Evolutionary conservation across 1,140 invertebrate species (phyloP).

Genomic region (Anoplophora glabripennis): DNA sequence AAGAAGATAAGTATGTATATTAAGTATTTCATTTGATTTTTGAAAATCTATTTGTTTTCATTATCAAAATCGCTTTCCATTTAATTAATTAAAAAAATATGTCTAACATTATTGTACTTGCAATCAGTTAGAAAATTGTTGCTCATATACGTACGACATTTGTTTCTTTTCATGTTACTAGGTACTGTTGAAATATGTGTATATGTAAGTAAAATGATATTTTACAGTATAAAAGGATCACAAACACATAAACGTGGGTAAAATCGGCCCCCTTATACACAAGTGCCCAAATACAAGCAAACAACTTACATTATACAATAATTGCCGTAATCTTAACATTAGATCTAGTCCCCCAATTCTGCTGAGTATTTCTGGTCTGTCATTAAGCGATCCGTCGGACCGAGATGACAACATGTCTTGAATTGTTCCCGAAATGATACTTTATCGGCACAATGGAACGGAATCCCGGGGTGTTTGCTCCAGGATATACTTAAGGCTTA

Average conservation of each 20-base stretch:
- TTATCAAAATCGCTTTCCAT: no score
- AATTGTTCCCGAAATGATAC: constrained; percentile 21
- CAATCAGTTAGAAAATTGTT: no score
- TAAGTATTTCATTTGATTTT: no score
- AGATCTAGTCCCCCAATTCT: constrained; percentile 2
- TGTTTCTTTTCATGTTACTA: no score
- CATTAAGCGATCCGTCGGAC: constrained; percentile 3
- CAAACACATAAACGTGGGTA: constrained; percentile 1
- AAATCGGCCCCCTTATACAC: constrained; percentile 1
- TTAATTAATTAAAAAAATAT: no score
- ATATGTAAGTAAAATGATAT: constrained; percentile 5
- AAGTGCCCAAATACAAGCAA: constrained; percentile 10
- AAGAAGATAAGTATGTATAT: no score
- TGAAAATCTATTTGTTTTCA: no score
- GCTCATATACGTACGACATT: no score
- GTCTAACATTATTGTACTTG: no score
- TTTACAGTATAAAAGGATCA: not conserved
- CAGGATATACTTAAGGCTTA: constrained; percentile 12
- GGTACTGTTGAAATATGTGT: not conserved
- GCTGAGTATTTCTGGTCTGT: constrained; percentile 5
- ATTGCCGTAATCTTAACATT: constrained; percentile 15
- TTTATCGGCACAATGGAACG: constrained; percentile 16
- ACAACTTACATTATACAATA: constrained; percentile 16
- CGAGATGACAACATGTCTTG: constrained; percentile 12
- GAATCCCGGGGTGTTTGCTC: constrained; percentile 11